Evolutionary conservation across 2,797 vertebrate genomes (phyloP).

Genomic region (Thalassophryne amazonica): DNA sequence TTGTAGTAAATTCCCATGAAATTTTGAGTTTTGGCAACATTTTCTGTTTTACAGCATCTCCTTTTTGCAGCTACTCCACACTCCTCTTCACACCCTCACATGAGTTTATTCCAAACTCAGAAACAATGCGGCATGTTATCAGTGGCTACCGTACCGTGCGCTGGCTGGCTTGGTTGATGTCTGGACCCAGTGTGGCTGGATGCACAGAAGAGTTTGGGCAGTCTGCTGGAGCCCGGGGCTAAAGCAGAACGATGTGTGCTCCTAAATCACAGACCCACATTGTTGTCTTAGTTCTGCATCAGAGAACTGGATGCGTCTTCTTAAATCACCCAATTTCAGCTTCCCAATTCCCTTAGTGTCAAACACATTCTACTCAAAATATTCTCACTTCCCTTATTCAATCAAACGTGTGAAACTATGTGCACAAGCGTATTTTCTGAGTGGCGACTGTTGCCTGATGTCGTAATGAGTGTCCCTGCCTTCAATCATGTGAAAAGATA

Average conservation of each 20-base stretch:
- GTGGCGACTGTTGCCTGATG: slow-evolving; percentile 7
- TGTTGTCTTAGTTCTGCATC: slow-evolving; percentile 74
- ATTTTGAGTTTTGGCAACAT: no score
- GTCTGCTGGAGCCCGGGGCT: slow-evolving; percentile 53
- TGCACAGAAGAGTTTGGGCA: slow-evolving; percentile 57
- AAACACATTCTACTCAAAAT: slow-evolving; percentile 36
- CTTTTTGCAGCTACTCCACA: not conserved
- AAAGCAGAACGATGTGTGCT: slow-evolving; percentile 43
- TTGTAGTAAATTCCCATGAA: no score
- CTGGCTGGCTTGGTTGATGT: slow-evolving; percentile 52
- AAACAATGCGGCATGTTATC: slow-evolving; percentile 62
- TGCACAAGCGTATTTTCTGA: slow-evolving; percentile 14
- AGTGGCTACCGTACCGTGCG: slow-evolving; percentile 55
- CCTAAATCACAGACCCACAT: slow-evolving; percentile 38
- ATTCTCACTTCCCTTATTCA: slow-evolving; percentile 32
- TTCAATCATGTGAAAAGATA: slow-evolving; percentile 23
- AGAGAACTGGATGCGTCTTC: slow-evolving; percentile 51
- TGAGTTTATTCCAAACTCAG: slow-evolving; percentile 40
- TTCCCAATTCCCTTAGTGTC: slow-evolving; percentile 42
- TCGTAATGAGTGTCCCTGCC: slow-evolving; percentile 12
- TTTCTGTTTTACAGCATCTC: no score
- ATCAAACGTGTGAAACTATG: slow-evolving; percentile 41
- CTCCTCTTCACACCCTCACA: slow-evolving; percentile 5
- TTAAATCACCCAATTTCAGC: slow-evolving; percentile 43
- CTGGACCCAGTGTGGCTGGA: slow-evolving; percentile 50